These are phyloP conservation scores for Monopis laevigella DNA, from an alignment of 2,888 invertebrate genomes.

Conservation along the genomic window DNA sequence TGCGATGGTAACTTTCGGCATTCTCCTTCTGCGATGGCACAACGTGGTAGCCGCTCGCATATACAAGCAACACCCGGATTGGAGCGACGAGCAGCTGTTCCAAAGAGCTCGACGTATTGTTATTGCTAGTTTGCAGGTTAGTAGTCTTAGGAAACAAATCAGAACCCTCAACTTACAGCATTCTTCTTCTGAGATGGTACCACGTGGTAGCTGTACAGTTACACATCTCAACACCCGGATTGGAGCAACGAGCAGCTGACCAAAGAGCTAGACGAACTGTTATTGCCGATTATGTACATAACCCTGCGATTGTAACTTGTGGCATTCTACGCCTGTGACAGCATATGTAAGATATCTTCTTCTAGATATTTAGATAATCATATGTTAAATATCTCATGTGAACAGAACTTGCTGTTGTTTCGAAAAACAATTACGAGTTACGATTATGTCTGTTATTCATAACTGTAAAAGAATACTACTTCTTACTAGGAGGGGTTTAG, in stretches of 20 bases:
- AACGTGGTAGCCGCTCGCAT: slow-evolving; percentile 88
- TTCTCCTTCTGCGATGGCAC: slow-evolving; percentile 95
- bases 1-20: slow-evolving; percentile 90
- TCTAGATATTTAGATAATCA: no score
- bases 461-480: no score
- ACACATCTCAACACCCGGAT: slow-evolving; percentile 78
- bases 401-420: no score
- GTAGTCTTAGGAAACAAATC: background rate
- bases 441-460: no score
- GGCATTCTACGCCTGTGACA: no score
- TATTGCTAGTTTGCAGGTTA: slow-evolving; percentile 90
- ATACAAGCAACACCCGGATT: slow-evolving; percentile 80
- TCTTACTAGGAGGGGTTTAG: no score
- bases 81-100: slow-evolving; percentile 95
- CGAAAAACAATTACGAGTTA: no score
- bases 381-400: no score
- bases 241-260: slow-evolving; percentile 95
- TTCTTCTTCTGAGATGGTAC: slow-evolving; percentile 95
- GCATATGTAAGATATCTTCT: no score
- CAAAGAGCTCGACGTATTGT: slow-evolving; percentile 90
- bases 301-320: no score
- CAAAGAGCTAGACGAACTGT: slow-evolving; percentile 90
- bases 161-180: slow-evolving; percentile 93
- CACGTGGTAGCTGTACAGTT: slow-evolving; percentile 88
- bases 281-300: slow-evolving; percentile 87